Evolutionary conservation across 1,140 invertebrate species (phyloP).

Genomic region (Drosophila rhopaloa): DNA sequence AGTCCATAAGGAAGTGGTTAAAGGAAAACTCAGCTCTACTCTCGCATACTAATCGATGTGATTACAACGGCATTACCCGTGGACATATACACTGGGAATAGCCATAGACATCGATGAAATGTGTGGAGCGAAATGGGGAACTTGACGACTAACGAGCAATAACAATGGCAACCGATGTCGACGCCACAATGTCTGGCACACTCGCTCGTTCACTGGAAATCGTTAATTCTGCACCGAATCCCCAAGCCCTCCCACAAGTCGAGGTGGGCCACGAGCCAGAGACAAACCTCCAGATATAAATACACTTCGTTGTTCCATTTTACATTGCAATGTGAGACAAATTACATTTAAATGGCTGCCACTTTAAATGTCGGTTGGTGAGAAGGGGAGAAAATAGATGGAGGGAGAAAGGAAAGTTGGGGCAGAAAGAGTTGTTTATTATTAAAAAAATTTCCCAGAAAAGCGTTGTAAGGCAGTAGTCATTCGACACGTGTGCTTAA

Average conservation of each 20-base stretch:
- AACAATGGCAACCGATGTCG: slow-evolving; percentile 39
- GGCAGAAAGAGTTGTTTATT: not conserved
- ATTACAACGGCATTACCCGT: slow-evolving; percentile 62
- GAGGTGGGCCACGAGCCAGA: slow-evolving; percentile 23
- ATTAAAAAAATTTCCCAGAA: not conserved
- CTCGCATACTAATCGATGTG: slow-evolving; percentile 60
- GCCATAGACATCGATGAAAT: slow-evolving; percentile 10
- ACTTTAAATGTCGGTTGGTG: slow-evolving; percentile 60
- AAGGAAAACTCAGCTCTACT: slow-evolving; percentile 14
- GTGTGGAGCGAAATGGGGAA: not conserved
- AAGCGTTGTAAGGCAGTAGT: not conserved
- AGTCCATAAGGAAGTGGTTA: slow-evolving; percentile 28
- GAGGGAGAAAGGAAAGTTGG: not conserved
- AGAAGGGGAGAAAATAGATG: not conserved
- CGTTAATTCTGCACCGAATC: slow-evolving; percentile 37
- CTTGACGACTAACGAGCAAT: slow-evolving; percentile 20
- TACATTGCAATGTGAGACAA: slow-evolving; percentile 51
- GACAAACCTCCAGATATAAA: slow-evolving; percentile 26
- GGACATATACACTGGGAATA: slow-evolving; percentile 24
- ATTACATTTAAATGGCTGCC: slow-evolving; percentile 74
- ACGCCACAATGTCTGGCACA: slow-evolving; percentile 51
- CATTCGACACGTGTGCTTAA: slow-evolving; percentile 38
- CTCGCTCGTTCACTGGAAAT: slow-evolving; percentile 38
- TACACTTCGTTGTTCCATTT: slow-evolving; percentile 26
- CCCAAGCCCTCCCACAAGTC: not conserved